Percentiles rank a stretch among this genome's conserved stretches.
Evolutionary conservation across 2,888 invertebrate genomes (phyloP).

Genomic region (Autographa pulchrina): DNA sequence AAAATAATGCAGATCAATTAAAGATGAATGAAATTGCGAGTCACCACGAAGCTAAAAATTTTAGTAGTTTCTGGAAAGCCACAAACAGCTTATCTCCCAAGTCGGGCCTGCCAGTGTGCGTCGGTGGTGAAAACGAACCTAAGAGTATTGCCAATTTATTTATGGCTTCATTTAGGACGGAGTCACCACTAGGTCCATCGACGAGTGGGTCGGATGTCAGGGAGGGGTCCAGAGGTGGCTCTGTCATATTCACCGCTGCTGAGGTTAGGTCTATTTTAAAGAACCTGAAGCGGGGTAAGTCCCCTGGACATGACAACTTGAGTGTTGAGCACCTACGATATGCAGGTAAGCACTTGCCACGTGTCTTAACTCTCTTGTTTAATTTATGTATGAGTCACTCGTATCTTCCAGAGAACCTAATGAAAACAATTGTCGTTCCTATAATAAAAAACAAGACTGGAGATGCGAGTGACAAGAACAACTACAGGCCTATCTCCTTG

Average conservation of each 20-base stretch:
- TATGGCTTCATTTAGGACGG: neutral
- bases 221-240: too few species aligned
- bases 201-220: too few species aligned
- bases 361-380: too few species aligned
- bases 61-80: constrained; percentile 12
- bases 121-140: neutral
- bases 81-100: constrained; percentile 9
- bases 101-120: neutral
- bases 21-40: constrained; percentile 5
- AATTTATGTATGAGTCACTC: too few species aligned
- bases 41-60: neutral
- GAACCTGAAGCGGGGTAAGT: constrained; percentile 12
- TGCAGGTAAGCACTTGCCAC: too few species aligned
- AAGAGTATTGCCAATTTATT: neutral
- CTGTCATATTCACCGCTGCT: too few species aligned
- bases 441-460: constrained; percentile 13
- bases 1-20: constrained; percentile 9
- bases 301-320: constrained; percentile 16
- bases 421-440: constrained; percentile 9
- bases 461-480: neutral
- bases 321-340: too few species aligned
- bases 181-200: neutral
- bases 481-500: constrained; percentile 23
- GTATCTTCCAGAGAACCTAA: constrained; percentile 10
- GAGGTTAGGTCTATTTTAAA: too few species aligned